These are phyloP conservation scores for Synanthedon myopaeformis DNA, from an alignment of 2,888 invertebrate species.

Conservation along the genomic window DNA sequence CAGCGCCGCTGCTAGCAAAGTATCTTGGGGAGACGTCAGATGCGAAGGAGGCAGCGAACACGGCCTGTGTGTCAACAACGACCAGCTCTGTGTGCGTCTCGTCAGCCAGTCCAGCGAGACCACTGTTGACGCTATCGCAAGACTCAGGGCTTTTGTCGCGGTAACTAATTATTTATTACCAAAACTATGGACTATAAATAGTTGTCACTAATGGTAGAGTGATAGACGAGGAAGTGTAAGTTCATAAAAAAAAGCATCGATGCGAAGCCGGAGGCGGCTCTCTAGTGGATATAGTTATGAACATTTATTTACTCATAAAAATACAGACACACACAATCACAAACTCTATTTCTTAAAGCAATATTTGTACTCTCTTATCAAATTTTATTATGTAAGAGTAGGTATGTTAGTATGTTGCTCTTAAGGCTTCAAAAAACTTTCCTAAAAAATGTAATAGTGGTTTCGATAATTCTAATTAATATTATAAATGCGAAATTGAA, in stretches of 20 bases:
- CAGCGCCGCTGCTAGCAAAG: conserved; percentile 15
- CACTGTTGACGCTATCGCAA: conserved; percentile 39
- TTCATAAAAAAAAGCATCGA: no score
- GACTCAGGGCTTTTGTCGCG: conserved; percentile 37
- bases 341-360: no score
- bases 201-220: no score
- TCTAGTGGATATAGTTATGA: no score
- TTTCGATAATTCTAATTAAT: no score
- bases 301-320: no score
- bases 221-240: no score
- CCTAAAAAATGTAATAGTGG: no score
- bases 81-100: conserved; percentile 23
- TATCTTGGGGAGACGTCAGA: conserved; percentile 8
- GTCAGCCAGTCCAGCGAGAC: conserved; percentile 36
- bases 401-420: neutral
- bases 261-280: no score
- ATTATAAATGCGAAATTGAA: no score
- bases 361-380: neutral
- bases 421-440: neutral
- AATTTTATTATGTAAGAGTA: neutral
- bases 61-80: conserved; percentile 5
- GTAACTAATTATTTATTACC: conserved; percentile 14
- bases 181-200: no score
- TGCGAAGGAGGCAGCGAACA: conserved; percentile 7
- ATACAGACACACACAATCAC: no score